Evolutionary conservation across 1,140 invertebrate genomes (phyloP).

Genomic region (Trachelipus rathkii): DNA sequence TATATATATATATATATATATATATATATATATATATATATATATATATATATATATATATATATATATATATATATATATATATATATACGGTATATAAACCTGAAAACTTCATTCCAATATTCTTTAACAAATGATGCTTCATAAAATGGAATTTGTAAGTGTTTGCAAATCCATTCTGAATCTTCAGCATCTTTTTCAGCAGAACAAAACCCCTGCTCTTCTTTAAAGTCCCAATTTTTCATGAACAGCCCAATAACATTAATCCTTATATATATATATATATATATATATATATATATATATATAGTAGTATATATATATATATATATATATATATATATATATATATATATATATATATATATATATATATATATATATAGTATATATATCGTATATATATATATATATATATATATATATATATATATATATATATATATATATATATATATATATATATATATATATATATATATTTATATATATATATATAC

Average conservation of each 20-base stretch:
- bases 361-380: neutral
- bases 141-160: neutral
- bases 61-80: no score
- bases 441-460: no score
- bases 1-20: no score
- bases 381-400: no score
- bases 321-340: constrained; percentile 17
- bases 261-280: neutral
- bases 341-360: constrained; percentile 28
- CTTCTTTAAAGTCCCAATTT: neutral
- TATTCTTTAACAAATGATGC: neutral
- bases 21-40: no score
- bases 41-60: no score
- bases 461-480: no score
- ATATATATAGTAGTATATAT: constrained; percentile 9
- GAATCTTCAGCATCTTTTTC: neutral
- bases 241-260: neutral
- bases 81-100: no score
- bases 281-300: constrained; percentile 9
- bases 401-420: no score
- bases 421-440: no score
- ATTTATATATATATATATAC: no score
- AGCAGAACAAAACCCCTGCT: neutral
- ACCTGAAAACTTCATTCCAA: constrained; percentile 17
- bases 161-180: neutral